Base-by-base conservation (phyloP, 1,140 invertebrate genomes). In the Proales similis region DNA sequence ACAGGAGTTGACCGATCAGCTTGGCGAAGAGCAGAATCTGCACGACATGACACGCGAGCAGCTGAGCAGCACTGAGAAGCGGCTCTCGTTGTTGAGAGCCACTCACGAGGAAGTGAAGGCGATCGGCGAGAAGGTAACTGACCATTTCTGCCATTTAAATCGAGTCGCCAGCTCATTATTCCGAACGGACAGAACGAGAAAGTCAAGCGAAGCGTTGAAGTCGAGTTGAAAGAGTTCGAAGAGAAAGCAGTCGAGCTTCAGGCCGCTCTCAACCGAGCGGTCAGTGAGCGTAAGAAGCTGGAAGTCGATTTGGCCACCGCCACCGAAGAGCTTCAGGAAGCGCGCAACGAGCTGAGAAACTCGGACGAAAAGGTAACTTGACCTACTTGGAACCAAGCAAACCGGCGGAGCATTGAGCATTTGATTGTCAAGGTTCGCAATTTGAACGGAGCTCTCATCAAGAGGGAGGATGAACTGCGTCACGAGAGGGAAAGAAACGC, bases 231-330 rank as follows among this genome's bases (percentile, higher is more conserved):
- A 6, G 61, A 63, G 32, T 24, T 45, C 11, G 61, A 63, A 48
- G 30, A 47, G 12, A 45, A 45, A 27, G 12, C 30, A 4, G 42
- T 12, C 11, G 61, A 63, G 20, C 3, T 38, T 3, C 27, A 24
- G 22, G 6, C 45, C 11, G 1, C 14, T 24, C n/a, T 14, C 20
- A 63, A 48, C 26, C 36, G 61, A 48, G 46, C 46, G 11, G 49
- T 48, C 14, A 47, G 45, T n/a, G 61, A 63, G 30, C 48, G 27
- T 14, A 63, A 63, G 24, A 63, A 63, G 49, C 49, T 48, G n/a
- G 61, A 63, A 20, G 36, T 47, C n/a, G 61, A 63, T 17, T 45
- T 47, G 0, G 49, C 49, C 7, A 19, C 20, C 19, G 39, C 39
- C n/a, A 32, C 42, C 4, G 39, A 46, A 22, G 57, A 62, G 38